Percentiles rank a stretch among this genome's conserved stretches.
Conservation (phyloP, 1,140 invertebrate species). For the Aphaenogaster ashmeadi region DNA sequence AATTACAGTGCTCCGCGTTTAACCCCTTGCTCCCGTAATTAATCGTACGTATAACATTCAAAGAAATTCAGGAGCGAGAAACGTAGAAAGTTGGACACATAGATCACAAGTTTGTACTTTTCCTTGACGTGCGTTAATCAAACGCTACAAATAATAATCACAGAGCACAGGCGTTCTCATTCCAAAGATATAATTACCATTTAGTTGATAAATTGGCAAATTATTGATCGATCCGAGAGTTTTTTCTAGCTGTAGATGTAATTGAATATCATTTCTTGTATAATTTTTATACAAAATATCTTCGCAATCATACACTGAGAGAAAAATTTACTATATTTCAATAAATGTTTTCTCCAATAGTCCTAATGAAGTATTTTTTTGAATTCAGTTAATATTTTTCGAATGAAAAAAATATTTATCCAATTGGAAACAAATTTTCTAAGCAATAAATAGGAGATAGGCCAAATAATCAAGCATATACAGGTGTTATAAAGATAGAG, state of each 20-base stretch:
- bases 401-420: too few species aligned
- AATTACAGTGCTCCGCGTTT: conserved; percentile 31
- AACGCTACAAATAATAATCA: conserved; percentile 28
- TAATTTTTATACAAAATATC: background rate
- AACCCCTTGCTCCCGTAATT: conserved; percentile 47
- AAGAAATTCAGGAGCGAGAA: conserved; percentile 56
- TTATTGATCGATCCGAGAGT: background rate
- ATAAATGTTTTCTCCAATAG: too few species aligned
- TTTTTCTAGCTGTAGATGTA: background rate
- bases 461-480: too few species aligned
- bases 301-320: too few species aligned
- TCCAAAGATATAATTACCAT: background rate
- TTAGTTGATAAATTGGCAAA: background rate
- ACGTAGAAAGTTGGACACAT: conserved; percentile 21
- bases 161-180: background rate
- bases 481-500: too few species aligned
- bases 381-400: too few species aligned
- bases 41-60: conserved; percentile 53
- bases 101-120: conserved; percentile 44
- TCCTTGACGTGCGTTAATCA: conserved; percentile 19
- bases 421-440: too few species aligned
- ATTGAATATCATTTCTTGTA: background rate
- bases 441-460: too few species aligned
- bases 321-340: too few species aligned
- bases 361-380: too few species aligned